Evolutionary conservation across 2,113 vertebrate genomes (phyloP).

Genomic region (Petroica traversi): DNA sequence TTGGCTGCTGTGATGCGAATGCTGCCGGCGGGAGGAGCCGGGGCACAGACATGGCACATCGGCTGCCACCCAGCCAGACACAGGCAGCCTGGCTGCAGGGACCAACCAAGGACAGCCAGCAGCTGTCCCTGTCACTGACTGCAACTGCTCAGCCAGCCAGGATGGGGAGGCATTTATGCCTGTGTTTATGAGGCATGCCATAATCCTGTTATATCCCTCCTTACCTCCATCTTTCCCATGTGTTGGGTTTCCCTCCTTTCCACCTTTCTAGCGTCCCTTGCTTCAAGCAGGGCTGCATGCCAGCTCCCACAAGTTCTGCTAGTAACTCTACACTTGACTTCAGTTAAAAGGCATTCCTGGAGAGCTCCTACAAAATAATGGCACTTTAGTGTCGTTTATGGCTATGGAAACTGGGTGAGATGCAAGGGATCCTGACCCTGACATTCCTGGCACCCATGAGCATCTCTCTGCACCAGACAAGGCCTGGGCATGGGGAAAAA

Average conservation of each 20-base stretch:
- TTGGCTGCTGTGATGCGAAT: fast-evolving
- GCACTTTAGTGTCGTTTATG: not conserved
- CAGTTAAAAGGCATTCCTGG: not conserved
- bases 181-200: not conserved
- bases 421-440: fast-evolving
- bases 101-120: not conserved
- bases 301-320: not conserved
- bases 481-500: not conserved
- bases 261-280: not conserved
- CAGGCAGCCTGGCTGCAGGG: not conserved
- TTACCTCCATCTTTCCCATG: not conserved
- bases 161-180: not conserved
- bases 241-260: not conserved
- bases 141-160: not conserved
- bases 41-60: not conserved
- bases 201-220: not conserved
- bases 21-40: not conserved
- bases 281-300: not conserved
- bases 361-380: not conserved
- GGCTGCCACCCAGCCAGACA: not conserved
- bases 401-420: not conserved
- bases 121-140: not conserved
- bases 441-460: not conserved
- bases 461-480: not conserved
- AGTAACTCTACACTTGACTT: not conserved